A percentile compares a stretch with the other conserved stretches of the same genome.
phyloP scores from a whole-genome alignment of 2,113 vertebrate genomes.

The Hypocryptadius cinnamomeus region DNA sequence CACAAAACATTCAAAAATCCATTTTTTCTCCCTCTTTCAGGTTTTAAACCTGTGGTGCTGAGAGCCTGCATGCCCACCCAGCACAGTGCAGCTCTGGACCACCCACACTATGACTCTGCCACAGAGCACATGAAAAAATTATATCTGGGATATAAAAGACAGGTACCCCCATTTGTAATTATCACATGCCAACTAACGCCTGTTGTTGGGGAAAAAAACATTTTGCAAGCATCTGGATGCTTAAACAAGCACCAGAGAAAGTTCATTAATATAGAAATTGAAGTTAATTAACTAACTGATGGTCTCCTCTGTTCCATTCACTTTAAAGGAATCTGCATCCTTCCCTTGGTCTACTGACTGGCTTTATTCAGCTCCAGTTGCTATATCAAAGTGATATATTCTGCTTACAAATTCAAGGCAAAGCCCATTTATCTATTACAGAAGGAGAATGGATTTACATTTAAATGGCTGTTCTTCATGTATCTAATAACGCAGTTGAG shows the following conservation, averaged over 20 bases:
- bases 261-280: conserved; percentile 37
- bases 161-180: neutral
- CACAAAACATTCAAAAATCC: neutral
- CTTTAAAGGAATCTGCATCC: neutral
- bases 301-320: neutral
- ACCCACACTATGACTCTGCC: accelerated
- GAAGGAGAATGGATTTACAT: conserved; percentile 31
- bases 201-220: neutral
- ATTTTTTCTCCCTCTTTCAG: neutral
- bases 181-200: neutral
- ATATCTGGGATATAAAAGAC: neutral
- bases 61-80: accelerated
- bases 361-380: neutral
- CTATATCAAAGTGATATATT: conserved; percentile 3
- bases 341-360: neutral
- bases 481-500: conserved; percentile 29
- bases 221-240: neutral
- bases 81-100: neutral
- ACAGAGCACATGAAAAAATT: accelerated
- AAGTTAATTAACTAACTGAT: conserved; percentile 41
- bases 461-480: conserved; percentile 34
- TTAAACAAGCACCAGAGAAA: conserved; percentile 24
- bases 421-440: conserved; percentile 11
- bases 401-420: conserved; percentile 40
- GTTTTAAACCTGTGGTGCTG: neutral